Percentiles rank a stretch among this genome's conserved stretches.
Conservation (phyloP, 2,888 invertebrate genomes). For the Eristalis intricaria region DNA sequence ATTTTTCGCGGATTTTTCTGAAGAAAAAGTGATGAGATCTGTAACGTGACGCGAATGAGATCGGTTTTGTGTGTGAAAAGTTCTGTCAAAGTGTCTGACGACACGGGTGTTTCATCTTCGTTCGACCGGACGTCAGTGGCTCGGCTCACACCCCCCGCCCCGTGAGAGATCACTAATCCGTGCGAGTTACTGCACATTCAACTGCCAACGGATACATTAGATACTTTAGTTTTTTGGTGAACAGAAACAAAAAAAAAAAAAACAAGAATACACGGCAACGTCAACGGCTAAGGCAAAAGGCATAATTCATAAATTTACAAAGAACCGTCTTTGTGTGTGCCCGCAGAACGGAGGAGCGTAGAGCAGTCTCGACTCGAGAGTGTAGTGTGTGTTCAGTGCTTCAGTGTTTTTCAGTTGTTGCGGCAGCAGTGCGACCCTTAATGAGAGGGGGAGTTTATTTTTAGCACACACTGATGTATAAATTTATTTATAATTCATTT, state of each 20-base stretch:
- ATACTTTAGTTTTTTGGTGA: not conserved
- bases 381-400: not conserved
- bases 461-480: conserved; percentile 57
- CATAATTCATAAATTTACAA: conserved; percentile 36
- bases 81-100: not conserved
- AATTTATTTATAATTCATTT: conserved; percentile 64
- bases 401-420: not conserved
- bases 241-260: too few relatives aligned
- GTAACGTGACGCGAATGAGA: not conserved
- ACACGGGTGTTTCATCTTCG: not conserved
- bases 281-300: not conserved
- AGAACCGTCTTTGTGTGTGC: conserved; percentile 41
- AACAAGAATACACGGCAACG: conserved; percentile 27
- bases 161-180: not conserved
- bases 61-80: not conserved
- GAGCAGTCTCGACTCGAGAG: too few relatives aligned
- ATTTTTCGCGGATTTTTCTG: not conserved
- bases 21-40: not conserved
- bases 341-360: not conserved
- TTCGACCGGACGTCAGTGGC: not conserved
- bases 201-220: not conserved
- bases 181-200: not conserved
- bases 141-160: not conserved
- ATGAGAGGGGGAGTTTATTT: conserved; percentile 58
- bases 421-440: conserved; percentile 44